These are phyloP conservation scores for Psittacula echo DNA, from an alignment of 2,797 vertebrate species.

Conservation along the genomic window DNA sequence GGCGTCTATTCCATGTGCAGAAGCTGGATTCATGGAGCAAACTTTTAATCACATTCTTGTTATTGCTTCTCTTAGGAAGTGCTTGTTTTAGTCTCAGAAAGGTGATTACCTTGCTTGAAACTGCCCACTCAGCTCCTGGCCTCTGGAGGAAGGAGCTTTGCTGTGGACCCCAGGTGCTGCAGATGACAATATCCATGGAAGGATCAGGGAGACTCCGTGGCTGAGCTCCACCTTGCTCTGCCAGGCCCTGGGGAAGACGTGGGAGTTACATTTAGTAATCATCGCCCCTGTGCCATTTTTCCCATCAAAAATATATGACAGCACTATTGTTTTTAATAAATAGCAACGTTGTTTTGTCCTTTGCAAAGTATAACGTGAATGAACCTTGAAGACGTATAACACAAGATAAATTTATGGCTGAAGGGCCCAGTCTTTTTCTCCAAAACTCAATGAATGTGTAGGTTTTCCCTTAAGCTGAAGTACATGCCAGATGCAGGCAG, in stretches of 20 bases:
- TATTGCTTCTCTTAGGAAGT: not conserved
- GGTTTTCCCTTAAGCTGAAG: not conserved
- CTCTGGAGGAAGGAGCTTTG: conserved; percentile 20
- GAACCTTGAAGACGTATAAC: not conserved
- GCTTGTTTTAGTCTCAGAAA: not conserved
- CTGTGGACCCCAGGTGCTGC: not conserved
- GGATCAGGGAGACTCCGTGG: not conserved
- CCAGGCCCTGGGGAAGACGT: not conserved
- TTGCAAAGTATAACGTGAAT: not conserved
- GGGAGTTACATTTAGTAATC: not conserved
- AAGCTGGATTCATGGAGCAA: not conserved
- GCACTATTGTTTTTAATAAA: not conserved
- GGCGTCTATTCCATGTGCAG: not conserved
- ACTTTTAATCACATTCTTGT: not conserved
- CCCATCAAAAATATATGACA: not conserved
- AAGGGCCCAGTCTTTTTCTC: not conserved
- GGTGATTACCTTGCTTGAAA: conserved; percentile 33
- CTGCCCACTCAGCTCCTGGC: not conserved
- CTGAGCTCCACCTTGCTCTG: not conserved
- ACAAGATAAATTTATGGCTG: not conserved
- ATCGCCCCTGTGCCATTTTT: not conserved
- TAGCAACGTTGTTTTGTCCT: not conserved
- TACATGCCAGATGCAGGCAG: not conserved
- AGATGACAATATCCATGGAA: not conserved
- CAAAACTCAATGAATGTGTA: not conserved